Percentiles rank a stretch among this genome's conserved stretches.
Evolutionary conservation across 1,140 invertebrate species (phyloP).

Genomic region (Carposina sasakii): DNA sequence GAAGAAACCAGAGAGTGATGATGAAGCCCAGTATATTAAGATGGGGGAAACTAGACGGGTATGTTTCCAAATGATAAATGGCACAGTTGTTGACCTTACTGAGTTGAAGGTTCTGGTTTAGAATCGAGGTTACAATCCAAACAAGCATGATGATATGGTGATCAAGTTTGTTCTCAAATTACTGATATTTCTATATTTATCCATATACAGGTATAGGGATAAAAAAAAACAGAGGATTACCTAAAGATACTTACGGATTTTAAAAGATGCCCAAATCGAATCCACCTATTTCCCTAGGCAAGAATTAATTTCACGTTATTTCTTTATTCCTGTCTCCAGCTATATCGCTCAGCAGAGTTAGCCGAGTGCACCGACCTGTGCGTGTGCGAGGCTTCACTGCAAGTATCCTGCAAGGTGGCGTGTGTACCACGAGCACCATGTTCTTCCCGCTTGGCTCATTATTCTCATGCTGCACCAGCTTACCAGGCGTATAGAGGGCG

Average conservation of each 20-base stretch:
- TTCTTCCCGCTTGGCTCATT: constrained; percentile 88
- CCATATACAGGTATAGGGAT: too few relatives aligned
- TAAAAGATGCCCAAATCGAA: too few relatives aligned
- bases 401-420: constrained; percentile 86
- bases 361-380: constrained; percentile 62
- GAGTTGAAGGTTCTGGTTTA: too few relatives aligned
- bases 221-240: too few relatives aligned
- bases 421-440: constrained; percentile 89
- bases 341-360: constrained; percentile 88
- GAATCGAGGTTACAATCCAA: too few relatives aligned
- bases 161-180: too few relatives aligned
- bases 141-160: too few relatives aligned
- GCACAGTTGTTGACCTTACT: too few relatives aligned
- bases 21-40: constrained; percentile 61
- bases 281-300: too few relatives aligned
- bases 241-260: too few relatives aligned
- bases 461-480: constrained; percentile 89
- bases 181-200: background rate
- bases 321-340: constrained; percentile 74
- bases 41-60: constrained; percentile 64
- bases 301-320: too few relatives aligned
- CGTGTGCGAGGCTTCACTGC: constrained; percentile 83
- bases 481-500: constrained; percentile 90
- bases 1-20: constrained; percentile 78
- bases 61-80: too few relatives aligned